Base-by-base conservation (phyloP, 1,140 invertebrate genomes). In the Belonocnema kinseyi region DNA sequence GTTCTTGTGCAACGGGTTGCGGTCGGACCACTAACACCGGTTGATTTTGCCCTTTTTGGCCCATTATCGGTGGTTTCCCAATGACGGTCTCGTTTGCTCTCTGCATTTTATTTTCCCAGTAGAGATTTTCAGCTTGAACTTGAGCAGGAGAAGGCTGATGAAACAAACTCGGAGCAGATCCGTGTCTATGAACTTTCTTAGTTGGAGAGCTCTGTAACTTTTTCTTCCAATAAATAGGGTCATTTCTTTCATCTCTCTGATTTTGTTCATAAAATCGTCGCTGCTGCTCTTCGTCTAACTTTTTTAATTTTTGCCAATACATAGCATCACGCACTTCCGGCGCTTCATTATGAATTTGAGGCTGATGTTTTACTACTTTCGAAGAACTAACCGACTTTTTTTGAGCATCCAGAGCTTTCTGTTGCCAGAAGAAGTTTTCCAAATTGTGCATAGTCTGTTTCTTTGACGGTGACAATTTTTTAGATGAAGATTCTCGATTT, bases 281-380 rank as follows among this genome's bases (percentile, higher is more conserved):
- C 70, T 91, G 90, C 53, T 90, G 90, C 73, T 91, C 90, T 70
- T 90, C 90, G 71, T 91, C 85, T 8, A 91, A 70, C 14, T 86
- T 90, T 76, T 91, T 91, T 58, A 91, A 72, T 21, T 89, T 87
- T 17, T 90, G 90, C 89, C 89, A 91, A 52, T 91, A 91, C 4
- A 90, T 85, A 0, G 87, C 89, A 26, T 91, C 89, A 13, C 89
- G 78, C 12, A 88, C 81, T 74, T 90, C 85, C 0, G 90, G 87
- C 10, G 83, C 75, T 26, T 87, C 84, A 14, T 81, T 80, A 8
- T 83, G 78, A 5, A 51, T 19, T 13, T 50, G 66, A 7, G 54
- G 73, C 51, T 50, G 19, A 21, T 61, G 51, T 58, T 58, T 52
- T 21, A 51, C 26, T 0, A 33, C 66, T 12, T 26, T 74, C 11